phyloP scores from a whole-genome alignment of 2,113 vertebrate species.

The Strix aluco region DNA sequence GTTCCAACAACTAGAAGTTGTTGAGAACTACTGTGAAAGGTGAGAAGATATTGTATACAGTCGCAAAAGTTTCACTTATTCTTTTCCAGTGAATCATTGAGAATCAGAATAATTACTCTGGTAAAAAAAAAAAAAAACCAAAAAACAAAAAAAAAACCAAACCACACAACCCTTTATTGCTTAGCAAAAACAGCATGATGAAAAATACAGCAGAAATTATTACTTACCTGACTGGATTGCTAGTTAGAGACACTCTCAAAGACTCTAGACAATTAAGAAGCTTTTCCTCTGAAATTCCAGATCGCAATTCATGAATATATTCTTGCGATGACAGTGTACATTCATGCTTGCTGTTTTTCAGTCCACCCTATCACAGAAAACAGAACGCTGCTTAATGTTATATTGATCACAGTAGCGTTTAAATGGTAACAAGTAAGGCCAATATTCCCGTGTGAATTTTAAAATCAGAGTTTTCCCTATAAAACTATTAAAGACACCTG shows the following conservation, averaged over 20 bases:
- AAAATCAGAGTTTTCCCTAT: not conserved
- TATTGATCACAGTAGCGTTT: accelerated
- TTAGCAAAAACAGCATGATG: not conserved
- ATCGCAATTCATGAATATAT: conserved; percentile 94
- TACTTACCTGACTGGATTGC: conserved; percentile 96
- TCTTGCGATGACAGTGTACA: conserved; percentile 95
- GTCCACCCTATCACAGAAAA: conserved; percentile 84
- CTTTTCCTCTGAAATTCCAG: conserved; percentile 94
- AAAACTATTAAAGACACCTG: not conserved
- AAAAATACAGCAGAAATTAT: not conserved
- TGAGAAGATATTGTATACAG: not conserved
- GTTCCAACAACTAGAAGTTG: not conserved
- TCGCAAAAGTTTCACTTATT: not conserved
- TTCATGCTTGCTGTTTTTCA: conserved; percentile 97
- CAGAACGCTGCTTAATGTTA: not conserved
- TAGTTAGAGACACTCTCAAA: conserved; percentile 94
- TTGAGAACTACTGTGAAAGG: not conserved
- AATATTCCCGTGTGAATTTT: not conserved
- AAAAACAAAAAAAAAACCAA: not conserved
- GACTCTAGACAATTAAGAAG: conserved; percentile 96
- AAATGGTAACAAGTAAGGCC: not conserved
- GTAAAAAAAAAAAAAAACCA: not conserved
- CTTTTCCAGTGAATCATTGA: not conserved
- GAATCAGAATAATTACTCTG: not conserved
- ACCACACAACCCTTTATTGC: not conserved